phyloP scores from a whole-genome alignment of 2,113 vertebrate species.

The Motacilla tschutschensis region DNA sequence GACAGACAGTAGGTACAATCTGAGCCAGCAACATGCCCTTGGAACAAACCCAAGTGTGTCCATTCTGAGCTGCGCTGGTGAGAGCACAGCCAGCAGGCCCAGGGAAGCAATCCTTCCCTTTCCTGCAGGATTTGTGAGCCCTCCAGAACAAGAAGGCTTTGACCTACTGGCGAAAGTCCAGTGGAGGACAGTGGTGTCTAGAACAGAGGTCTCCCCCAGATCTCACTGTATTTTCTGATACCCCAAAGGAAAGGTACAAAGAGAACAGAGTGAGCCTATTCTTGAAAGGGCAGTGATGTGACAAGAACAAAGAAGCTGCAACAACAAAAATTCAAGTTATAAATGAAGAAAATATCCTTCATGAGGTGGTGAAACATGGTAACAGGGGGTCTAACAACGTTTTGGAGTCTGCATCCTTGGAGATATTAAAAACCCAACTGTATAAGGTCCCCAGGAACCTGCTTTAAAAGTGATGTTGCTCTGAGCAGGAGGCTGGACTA shows the following conservation, averaged over 20 bases:
- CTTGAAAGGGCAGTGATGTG: rapidly evolving
- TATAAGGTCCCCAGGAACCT: neutral
- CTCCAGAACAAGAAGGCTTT: neutral
- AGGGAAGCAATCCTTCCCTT: neutral
- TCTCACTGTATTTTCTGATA: neutral
- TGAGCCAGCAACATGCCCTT: neutral
- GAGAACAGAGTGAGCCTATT: neutral
- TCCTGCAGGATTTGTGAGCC: neutral
- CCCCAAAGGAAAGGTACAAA: neutral
- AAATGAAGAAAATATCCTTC: neutral
- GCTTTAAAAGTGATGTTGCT: neutral
- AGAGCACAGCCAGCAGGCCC: neutral
- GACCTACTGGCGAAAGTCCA: neutral
- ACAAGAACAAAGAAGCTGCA: neutral
- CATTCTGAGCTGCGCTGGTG: rapidly evolving
- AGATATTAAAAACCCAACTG: neutral
- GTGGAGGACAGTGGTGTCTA: neutral
- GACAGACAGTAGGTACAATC: neutral
- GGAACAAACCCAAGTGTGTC: neutral
- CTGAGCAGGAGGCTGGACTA: neutral
- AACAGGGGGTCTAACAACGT: neutral
- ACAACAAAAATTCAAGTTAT: neutral
- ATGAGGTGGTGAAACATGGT: neutral
- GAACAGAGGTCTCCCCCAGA: neutral
- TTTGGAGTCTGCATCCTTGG: neutral